These are phyloP conservation scores for Catotricha subobsoleta DNA, from an alignment of 2,888 invertebrate species.

Conservation along the genomic window DNA sequence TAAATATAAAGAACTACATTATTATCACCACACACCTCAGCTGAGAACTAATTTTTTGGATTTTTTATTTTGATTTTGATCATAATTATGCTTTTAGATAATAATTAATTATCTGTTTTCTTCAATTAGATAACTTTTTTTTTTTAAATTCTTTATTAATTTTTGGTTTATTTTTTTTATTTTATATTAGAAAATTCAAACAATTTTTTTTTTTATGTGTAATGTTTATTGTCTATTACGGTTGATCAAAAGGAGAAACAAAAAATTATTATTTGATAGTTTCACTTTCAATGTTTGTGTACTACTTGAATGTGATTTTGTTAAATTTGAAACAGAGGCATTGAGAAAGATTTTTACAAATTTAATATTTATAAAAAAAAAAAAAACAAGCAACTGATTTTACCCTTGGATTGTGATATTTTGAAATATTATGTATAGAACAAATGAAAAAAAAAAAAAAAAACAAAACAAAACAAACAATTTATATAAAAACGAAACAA, in stretches of 20 bases:
- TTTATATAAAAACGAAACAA: neutral
- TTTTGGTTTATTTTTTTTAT: neutral
- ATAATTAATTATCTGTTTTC: neutral
- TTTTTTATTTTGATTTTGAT: slow-evolving; percentile 2
- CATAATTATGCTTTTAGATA: slow-evolving; percentile 4
- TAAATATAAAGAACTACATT: neutral
- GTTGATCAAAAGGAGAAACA: neutral
- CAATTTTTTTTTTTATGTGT: neutral
- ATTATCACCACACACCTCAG: neutral
- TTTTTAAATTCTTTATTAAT: neutral
- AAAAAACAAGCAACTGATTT: slow-evolving; percentile 1
- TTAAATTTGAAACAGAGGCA: neutral
- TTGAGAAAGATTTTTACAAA: neutral
- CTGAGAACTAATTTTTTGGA: neutral
- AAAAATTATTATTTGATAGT: neutral
- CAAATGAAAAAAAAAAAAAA: too few species aligned
- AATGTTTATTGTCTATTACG: neutral
- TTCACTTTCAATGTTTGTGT: neutral
- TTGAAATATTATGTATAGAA: slow-evolving; percentile 2
- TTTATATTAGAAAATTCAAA: too few species aligned
- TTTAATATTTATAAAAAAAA: slow-evolving; percentile 1
- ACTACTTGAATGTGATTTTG: neutral
- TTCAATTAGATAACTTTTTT: neutral
- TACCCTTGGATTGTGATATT: slow-evolving; percentile 5
- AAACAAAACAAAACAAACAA: neutral